Base-by-base conservation (phyloP, 2,797 vertebrate genomes). In the Apogon hyalosoma region DNA sequence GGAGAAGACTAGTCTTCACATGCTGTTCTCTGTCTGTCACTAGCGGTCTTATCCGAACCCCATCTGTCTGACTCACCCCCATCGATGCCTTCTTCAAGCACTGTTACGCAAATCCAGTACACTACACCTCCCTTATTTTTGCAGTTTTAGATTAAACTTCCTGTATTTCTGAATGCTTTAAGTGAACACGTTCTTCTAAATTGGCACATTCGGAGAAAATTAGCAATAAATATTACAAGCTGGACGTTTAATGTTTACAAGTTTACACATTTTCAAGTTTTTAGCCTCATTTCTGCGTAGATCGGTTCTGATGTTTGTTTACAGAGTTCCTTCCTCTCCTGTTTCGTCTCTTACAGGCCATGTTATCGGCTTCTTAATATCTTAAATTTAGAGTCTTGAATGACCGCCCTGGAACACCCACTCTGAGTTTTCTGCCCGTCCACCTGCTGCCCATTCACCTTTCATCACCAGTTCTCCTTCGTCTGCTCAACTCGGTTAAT, bases 401-500 rank as follows among this genome's bases (percentile, higher is more conserved):
- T 68, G 62, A 48, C 60, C 7, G 6, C n/a, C 19, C 19, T 51
- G 46, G 69, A 64, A 53, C 64, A 40, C 38, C 13, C 51, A 40
- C 56, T 57, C 65, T 11, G 31, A 19, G 19, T n/a, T 53, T 10
- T 10, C 15, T 50, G 21, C 18, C 54, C 66, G 51, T 54, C 81
- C 82, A 87, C 73, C 86, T 88, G 84, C 73, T 43, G 62, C 10
- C 31, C 36, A 50, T 48, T 65, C 31, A 54, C n/a, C 77, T 89
- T 79, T 85, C 85, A 87, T 82, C 82, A 58, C 83, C 6, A n/a
- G 49, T 54, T 7, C 33, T 64, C 59, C 6, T 39, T 13, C 24
- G 19, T 40, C 38, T 54, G 43, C 15, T 42, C 38, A 28, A 12
- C 10, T 10, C 11, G 7, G 3, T 62, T 62, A 1, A 36, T 3